Percentiles rank a stretch among this genome's conserved stretches.
phyloP scores from a whole-genome alignment of 1,140 invertebrate species.

The Anoplophora glabripennis region DNA sequence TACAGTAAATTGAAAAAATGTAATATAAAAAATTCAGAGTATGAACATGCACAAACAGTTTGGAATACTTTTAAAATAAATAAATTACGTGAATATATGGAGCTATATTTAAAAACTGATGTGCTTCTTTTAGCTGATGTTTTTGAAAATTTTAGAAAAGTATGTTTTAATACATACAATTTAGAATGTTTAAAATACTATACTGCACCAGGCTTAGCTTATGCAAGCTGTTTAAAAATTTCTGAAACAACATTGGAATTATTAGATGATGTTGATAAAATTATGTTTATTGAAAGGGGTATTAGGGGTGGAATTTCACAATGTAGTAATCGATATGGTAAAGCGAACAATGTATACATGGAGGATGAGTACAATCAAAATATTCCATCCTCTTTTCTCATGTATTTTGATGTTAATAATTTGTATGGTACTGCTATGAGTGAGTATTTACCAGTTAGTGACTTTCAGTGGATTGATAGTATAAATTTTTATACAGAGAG shows the following conservation, averaged over 20 bases:
- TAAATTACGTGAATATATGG: conserved; percentile 48
- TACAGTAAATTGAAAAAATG: no score
- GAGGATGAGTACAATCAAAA: no score
- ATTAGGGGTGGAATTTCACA: no score
- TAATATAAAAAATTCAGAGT: conserved; percentile 42
- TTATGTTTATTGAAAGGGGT: no score
- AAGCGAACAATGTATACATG: no score
- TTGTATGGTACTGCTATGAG: conserved; percentile 55
- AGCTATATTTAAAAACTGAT: conserved; percentile 50
- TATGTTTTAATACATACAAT: neutral
- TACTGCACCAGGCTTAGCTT: neutral
- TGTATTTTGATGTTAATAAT: conserved; percentile 52
- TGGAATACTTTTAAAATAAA: conserved; percentile 49
- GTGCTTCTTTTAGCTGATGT: conserved; percentile 49
- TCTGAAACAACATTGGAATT: no score
- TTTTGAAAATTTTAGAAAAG: conserved; percentile 52
- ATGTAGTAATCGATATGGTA: no score
- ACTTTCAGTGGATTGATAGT: conserved; percentile 52
- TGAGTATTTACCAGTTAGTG: conserved; percentile 44
- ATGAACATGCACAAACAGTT: conserved; percentile 48
- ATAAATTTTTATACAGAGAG: neutral
- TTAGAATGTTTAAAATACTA: no score
- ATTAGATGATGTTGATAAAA: no score
- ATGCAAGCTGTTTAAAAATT: conserved; percentile 42
- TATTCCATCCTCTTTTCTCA: no score